Evolutionary conservation across 1,140 invertebrate species (phyloP).

Genomic region (Pararge aegeria): DNA sequence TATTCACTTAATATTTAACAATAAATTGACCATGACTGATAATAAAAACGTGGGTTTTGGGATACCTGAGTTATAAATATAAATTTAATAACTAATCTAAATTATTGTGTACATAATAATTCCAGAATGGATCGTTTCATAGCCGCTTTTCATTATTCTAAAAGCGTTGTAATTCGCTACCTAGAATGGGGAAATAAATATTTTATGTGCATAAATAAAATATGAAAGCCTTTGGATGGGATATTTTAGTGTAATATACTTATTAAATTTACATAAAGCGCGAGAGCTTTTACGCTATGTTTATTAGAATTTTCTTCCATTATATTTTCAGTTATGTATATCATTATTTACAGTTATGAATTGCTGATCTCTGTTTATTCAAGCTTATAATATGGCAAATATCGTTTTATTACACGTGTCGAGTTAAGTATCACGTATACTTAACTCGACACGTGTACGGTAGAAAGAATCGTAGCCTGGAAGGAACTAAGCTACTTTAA

Average conservation of each 20-base stretch:
- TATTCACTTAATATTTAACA: too few relatives aligned
- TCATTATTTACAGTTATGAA: not conserved
- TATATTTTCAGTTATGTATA: too few relatives aligned
- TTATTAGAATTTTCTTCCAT: not conserved
- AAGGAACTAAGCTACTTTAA: too few relatives aligned
- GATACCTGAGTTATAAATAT: slow-evolving; percentile 42
- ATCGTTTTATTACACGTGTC: too few relatives aligned
- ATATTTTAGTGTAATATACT: slow-evolving; percentile 22
- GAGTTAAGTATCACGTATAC: too few relatives aligned
- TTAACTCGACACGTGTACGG: too few relatives aligned
- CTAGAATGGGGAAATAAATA: slow-evolving; percentile 35
- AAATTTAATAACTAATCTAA: slow-evolving; percentile 32
- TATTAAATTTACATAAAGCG: slow-evolving; percentile 1
- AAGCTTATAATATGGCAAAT: too few relatives aligned
- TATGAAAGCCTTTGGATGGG: slow-evolving; percentile 15
- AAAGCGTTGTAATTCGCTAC: slow-evolving; percentile 48
- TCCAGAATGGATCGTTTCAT: slow-evolving; percentile 20
- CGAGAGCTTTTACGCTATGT: not conserved
- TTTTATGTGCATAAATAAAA: slow-evolving; percentile 39
- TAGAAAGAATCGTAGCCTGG: too few relatives aligned
- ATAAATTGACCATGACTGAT: slow-evolving; percentile 11
- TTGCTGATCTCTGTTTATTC: not conserved
- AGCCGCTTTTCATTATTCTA: slow-evolving; percentile 50
- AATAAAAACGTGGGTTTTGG: too few relatives aligned
- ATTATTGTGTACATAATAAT: slow-evolving; percentile 20